phyloP scores from a whole-genome alignment of 1,140 invertebrate genomes.

The Drosophila malerkotliana region DNA sequence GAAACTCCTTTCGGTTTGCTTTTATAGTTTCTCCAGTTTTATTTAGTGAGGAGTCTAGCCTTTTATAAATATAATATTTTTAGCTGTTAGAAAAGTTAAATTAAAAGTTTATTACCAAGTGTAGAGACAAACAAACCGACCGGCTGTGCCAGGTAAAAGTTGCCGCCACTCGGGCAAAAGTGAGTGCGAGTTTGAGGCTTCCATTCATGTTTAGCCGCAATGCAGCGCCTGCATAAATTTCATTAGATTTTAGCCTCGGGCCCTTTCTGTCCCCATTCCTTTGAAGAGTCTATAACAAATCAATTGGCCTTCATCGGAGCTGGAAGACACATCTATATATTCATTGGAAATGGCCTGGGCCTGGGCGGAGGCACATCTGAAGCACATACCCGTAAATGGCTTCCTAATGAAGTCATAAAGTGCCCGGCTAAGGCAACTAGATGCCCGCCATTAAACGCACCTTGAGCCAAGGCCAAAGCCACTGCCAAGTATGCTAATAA shows the following conservation, averaged over 20 bases:
- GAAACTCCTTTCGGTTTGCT: neutral
- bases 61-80: neutral
- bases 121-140: constrained; percentile 46
- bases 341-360: constrained; percentile 9
- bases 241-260: constrained; percentile 73
- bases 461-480: constrained; percentile 61
- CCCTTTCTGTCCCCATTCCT: neutral
- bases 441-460: constrained; percentile 73
- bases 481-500: constrained; percentile 77
- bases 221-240: constrained; percentile 80
- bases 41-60: neutral
- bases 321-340: constrained; percentile 4
- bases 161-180: constrained; percentile 43
- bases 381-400: constrained; percentile 65
- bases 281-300: constrained; percentile 55
- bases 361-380: constrained; percentile 15
- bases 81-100: neutral
- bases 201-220: constrained; percentile 70
- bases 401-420: constrained; percentile 77
- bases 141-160: constrained; percentile 66
- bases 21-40: neutral
- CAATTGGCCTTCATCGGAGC: constrained; percentile 64
- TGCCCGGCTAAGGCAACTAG: constrained; percentile 61
- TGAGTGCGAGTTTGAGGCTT: constrained; percentile 36
- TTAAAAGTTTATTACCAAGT: neutral